Evolutionary conservation across 2,888 invertebrate species (phyloP).

Genomic region (Cephonodes hylas): DNA sequence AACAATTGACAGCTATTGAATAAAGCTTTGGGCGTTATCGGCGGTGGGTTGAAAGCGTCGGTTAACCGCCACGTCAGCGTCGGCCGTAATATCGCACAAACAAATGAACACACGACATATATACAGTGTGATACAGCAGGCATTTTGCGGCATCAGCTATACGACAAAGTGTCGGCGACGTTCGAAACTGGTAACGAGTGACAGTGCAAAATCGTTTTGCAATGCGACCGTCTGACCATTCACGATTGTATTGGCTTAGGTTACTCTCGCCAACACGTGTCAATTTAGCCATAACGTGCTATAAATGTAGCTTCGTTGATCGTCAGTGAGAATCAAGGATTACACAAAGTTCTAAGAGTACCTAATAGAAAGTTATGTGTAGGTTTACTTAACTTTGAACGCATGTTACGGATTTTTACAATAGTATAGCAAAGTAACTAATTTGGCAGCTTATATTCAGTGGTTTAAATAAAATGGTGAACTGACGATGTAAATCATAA

Average conservation of each 20-base stretch:
- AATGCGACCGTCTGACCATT: not conserved
- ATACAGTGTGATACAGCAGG: not conserved
- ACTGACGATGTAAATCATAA: too few species aligned
- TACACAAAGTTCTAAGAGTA: too few species aligned
- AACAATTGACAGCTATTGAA: constrained; percentile 29
- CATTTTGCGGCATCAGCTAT: not conserved
- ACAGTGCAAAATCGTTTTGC: not conserved
- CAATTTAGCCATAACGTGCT: too few species aligned
- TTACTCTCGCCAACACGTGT: not conserved
- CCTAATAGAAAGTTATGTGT: too few species aligned
- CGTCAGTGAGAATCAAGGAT: too few species aligned
- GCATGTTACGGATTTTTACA: too few species aligned
- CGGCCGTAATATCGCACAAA: not conserved
- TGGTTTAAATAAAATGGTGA: too few species aligned
- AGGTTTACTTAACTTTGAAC: too few species aligned
- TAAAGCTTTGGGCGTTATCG: constrained; percentile 20
- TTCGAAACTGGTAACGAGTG: not conserved
- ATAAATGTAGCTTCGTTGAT: too few species aligned
- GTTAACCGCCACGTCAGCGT: not conserved
- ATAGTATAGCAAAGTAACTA: too few species aligned
- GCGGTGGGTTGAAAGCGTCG: not conserved
- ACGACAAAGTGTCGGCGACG: not conserved
- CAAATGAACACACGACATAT: not conserved
- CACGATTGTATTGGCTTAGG: not conserved
- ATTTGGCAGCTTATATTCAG: too few species aligned